Evolutionary conservation across 2,888 invertebrate genomes (phyloP), one percentile per base, ranked within the genome.

Genomic region (Drosophila vallismaia): DNA sequence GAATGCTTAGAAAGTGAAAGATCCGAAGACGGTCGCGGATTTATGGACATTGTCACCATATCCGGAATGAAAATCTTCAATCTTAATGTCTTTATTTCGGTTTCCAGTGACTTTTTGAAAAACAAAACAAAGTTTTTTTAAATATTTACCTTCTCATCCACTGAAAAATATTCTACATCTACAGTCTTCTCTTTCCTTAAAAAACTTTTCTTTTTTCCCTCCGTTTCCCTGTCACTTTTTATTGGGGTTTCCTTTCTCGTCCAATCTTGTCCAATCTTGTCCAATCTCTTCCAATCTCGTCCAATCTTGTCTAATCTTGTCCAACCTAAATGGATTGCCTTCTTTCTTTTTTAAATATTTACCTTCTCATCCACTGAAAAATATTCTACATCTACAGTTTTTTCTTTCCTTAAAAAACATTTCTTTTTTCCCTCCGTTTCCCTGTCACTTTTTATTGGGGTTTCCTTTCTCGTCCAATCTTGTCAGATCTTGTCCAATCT

Each of bases 1-100:
- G 80, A 78, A 82, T 75, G 48, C 68, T 69, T 64, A 83, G 83
- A 81, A 81, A 81, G 81, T 81, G 83, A 81, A 71, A 70, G 52
- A 78, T 70, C 38, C 33, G 19, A 54, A 62, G 48, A 63, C 45
- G 29, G 19, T 42, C 42, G 45, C 9, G 28, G 44, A 29, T 33
- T 46, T 10, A 26, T 8, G 14, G 48, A 42, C 57, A 48, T 45
- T 44, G 54, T 50, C 55, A 10, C 19, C 52, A 38, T 58, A 58
- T 29, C 60, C 38, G 24, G 50, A 51, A 45, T 24, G 38, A 51
- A 46, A 58, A 52, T 19, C 19, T 19, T 19, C 19, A 28, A 28
- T 64, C 52, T 31, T 8, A 10, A 56, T 31, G 46, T 46, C 36
- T 36, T 44, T 7, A 36, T 49, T 36, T 10, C 19, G 28, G 10